Base-by-base conservation (phyloP, 2,888 invertebrate genomes). In the Erpobdella octoculata region DNA sequence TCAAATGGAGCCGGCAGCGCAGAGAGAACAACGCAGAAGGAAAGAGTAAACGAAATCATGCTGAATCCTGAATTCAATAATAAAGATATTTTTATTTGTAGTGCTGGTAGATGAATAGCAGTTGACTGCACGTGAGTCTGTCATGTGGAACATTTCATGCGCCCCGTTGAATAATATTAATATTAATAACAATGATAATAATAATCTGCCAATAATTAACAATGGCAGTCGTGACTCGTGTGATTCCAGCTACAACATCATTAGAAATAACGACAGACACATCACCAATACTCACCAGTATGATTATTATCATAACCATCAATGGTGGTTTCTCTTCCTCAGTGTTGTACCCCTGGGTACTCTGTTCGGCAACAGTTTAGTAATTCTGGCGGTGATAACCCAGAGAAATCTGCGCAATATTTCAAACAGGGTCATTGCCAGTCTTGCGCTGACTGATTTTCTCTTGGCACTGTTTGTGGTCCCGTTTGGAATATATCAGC, bases 381-480 rank as follows among this genome's bases (percentile, higher is more conserved):
- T 67, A 25, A 67, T 67, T 25, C 8, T 67, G 21, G 67, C 67
- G 12, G 67, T 67, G 25, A n/a, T n/a, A 18, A 41, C 28, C 12
- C 41, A 67, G 33, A 67, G 31, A n/a, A 72, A 73, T 36, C 72
- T 76, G 0, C 64, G 74, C 38, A 76, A 75, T 12, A 64, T 76
- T 33, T 76, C 76, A 15, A 76, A 76, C 71, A 73, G 68, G 36
- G 76, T 76, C 31, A 76, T 76, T n/a, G 76, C 76, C n/a, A 73
- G 73, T 58, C 71, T 76, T 18, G 76, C 76, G 15, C 59, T 74
- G 53, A 76, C 76, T 0, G 76, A 76, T 64, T 74, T 76, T 67
- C 70, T 76, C 28, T 67, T 76, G 46, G 76, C 74, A 5, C 31
- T 76, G 8, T 18, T 75, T n/a, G 76, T 76, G 31, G 76, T 76